These are phyloP conservation scores for Micronisus gabar DNA, from an alignment of 2,113 vertebrate genomes.

Conservation along the genomic window DNA sequence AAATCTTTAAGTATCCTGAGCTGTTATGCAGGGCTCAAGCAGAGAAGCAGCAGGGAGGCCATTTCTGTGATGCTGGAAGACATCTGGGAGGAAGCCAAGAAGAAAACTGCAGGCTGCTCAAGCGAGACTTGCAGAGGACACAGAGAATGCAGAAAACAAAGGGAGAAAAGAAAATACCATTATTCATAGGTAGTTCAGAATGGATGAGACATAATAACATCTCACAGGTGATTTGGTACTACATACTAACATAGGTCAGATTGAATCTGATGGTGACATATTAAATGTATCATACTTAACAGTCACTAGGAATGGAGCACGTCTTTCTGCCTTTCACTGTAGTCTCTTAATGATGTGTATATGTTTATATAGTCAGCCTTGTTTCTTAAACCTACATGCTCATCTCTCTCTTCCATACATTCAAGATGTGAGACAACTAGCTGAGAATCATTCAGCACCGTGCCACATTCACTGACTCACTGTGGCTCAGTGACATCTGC, in stretches of 20 bases:
- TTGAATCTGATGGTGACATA: neutral
- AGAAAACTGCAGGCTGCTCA: neutral
- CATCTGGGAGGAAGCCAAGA: neutral
- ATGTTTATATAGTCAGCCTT: neutral
- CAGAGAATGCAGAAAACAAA: neutral
- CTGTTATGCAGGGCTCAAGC: neutral
- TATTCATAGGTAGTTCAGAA: neutral
- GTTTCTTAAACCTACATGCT: neutral
- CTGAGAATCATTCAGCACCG: neutral
- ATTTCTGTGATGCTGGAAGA: neutral
- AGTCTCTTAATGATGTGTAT: neutral
- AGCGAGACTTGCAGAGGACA: neutral
- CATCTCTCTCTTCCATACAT: accelerated
- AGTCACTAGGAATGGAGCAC: neutral
- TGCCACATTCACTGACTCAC: neutral
- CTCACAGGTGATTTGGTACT: neutral
- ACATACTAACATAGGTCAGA: neutral
- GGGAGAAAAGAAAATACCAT: neutral
- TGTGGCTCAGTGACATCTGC: neutral
- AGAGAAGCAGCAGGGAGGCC: neutral
- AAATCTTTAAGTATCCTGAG: neutral
- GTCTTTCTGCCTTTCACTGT: neutral
- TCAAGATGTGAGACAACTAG: neutral
- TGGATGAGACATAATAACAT: accelerated
- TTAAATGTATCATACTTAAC: neutral